A percentile compares a stretch with the other conserved stretches of the same genome.
Conservation (phyloP, 2,888 invertebrate species). For the Heliconius ismenius region DNA sequence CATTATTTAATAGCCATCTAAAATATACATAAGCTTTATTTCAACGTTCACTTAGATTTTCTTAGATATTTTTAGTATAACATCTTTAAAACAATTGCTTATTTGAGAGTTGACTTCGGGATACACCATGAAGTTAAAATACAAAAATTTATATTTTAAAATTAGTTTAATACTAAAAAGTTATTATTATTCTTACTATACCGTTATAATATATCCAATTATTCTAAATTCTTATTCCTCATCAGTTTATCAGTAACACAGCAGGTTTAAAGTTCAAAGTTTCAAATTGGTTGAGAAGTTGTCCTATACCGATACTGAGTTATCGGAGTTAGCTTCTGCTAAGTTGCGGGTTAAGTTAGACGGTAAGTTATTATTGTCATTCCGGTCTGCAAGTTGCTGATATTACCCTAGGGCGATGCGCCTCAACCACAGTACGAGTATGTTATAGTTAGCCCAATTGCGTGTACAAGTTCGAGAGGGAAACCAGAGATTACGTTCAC, state of each 20-base stretch:
- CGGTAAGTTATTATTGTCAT: conserved; percentile 69
- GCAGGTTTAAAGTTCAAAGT: conserved; percentile 10
- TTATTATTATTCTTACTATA: too few relatives aligned
- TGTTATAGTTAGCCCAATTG: conserved; percentile 38
- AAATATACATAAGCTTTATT: not conserved
- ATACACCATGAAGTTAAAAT: too few relatives aligned
- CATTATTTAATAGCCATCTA: not conserved
- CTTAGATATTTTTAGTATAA: not conserved
- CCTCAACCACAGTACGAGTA: conserved; percentile 30
- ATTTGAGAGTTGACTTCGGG: too few relatives aligned
- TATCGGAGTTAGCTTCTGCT: conserved; percentile 68
- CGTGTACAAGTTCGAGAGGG: conserved; percentile 38
- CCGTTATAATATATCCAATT: not conserved
- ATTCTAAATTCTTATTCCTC: not conserved
- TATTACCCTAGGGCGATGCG: conserved; percentile 42
- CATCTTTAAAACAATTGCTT: not conserved
- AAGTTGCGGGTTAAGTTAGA: conserved; percentile 70
- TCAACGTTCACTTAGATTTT: not conserved
- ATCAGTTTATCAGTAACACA: not conserved
- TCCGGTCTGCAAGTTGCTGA: conserved; percentile 47
- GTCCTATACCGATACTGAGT: conserved; percentile 71
- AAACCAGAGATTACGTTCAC: conserved; percentile 21
- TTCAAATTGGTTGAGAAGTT: conserved; percentile 50
- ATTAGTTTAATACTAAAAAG: too few relatives aligned
- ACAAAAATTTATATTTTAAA: too few relatives aligned